Evolutionary conservation across 2,797 vertebrate genomes (phyloP), one percentile per base, ranked within the genome.

Genomic region (Microchirus variegatus): DNA sequence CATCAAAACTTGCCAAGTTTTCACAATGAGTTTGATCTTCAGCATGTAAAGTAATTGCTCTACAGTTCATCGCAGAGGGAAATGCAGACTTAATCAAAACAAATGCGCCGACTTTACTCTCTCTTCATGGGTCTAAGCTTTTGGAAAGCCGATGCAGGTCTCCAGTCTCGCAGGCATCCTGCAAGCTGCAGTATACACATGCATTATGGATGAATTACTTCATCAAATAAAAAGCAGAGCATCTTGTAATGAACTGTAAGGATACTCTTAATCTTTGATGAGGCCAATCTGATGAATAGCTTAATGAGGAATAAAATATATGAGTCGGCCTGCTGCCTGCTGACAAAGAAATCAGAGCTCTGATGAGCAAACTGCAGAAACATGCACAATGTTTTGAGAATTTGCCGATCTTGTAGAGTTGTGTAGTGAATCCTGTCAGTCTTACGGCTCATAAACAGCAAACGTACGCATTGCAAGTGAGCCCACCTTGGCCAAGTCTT

Each of bases 181-280:
- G 71, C 68, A 86, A 87, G 78, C 75, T 75, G 81, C 81, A 88
- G 82, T 70, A 82, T 53, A 74, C 63, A 74, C 84, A 92, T 92
- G 49, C 72, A 92, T 93, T 87, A 91, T 92, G 83, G 79, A 94
- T 92, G 87, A 90, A 89, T 85, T 80, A 88, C 87, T 83, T 88
- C 75, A 86, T 90, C 87, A 89, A 90, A 90, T 89, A 87, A 89
- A 89, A 88, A 87, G 81, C 80, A 86, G 68, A 69, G 75, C 86
- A 82, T 87, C 79, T 86, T 84, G 80, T 88, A 88, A 89, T 87
- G 82, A 89, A 90, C 82, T 83, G 81, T 66, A 67, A 86, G 86
- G 80, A 86, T 80, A 75, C 70, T 74, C 69, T 92, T 80, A 89
- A 91, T 91, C 72, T 91, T 92, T 92, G 84, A 93, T 92, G 90